Base-by-base conservation (phyloP, 2,888 invertebrate species). In the Caenorhabditis virilis region DNA sequence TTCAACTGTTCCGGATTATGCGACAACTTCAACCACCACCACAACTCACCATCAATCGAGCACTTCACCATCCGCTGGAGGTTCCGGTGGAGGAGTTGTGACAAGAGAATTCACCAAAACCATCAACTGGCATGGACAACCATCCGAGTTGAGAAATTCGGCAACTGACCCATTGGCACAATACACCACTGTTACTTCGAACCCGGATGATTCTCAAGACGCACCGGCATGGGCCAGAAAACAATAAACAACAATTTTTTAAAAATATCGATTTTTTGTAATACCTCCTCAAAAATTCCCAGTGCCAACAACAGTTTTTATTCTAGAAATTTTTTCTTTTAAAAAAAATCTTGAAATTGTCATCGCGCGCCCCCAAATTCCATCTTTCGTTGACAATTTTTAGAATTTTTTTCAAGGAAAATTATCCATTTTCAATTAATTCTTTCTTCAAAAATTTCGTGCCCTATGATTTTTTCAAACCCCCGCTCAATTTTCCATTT, bases 81-180 rank as follows among this genome's bases (percentile, higher is more conserved):
- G 27, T 15, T 25, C 48, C n/a, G 6, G 27, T 2, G 50, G 48
- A 4, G 47, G 50, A n/a, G 54, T 50, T 7, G 52, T 52, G 16
- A 65, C 66, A 4, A 36, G 67, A 20, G 68, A 66, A 43, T 76
- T 66, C 70, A 74, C 74, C 27, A 66, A 70, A 48, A 78, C 78
- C 23, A 73, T 80, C 55, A 72, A 72, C 55, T 79, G 78, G 82
- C 50, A 65, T 25, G 78, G 79, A 15, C 61, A 78, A 33, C 76
- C 82, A 5, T 68, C 73, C 0, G 82, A 82, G 49, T 61, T 82
- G 48, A 58, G 80, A 36, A 65, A 63, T 13, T 60, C 60, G 33
- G 61, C 61, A 35, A 64, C 68, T n/a, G 77, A 77, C 39, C 69
- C 67, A 11, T 47, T 70, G 25, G 74, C 70, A 36, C 58, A 42